Evolutionary conservation across 2,888 invertebrate genomes (phyloP), one percentile per base, ranked within the genome.

Genomic region (Andrena trimmerana): DNA sequence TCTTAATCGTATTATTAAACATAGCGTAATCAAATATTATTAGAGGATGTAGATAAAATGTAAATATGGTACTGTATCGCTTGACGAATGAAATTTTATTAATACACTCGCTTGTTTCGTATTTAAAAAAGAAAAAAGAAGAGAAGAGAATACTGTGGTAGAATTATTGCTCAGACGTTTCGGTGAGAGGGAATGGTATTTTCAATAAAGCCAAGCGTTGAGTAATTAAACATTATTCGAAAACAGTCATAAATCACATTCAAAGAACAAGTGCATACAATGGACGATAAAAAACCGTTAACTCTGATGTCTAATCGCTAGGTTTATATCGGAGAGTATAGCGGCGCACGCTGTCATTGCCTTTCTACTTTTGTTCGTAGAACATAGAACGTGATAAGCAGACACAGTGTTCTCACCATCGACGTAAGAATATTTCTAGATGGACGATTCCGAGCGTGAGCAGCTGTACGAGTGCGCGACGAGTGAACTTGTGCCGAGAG

Each of bases 41-140:
- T 76, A 72, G 67, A 70, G 31, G 67, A 68, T 79, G 67, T 72
- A 81, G 78, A 81, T 72, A 67, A 72, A 63, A 68, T 80, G 63
- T 80, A 81, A 73, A 81, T 81, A 72, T 68, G 54, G 48, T 72
- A 81, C 36, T 68, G 68, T 68, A 59, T 80, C 57, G 63, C 63
- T 72, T 80, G 20, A 68, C 57, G 29, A 73, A 73, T 80, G 66
- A 80, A 80, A 80, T 62, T 80, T 80, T 80, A 80, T 71, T 67
- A 71, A 78, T 78, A 71, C 57, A 71, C 10, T 71, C 7, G 70
- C 62, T 70, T 66, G 65, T 70, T 60, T 79, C 59, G 65, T 78
- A 70, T 66, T 70, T 65, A 42, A 57, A 57, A 20, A 33, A n/a
- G n/a, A n/a, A 62, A n/a, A 36, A 27, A 20, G 1, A 2, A 4